phyloP scores from a whole-genome alignment of 2,113 vertebrate species.

The Bujurquina vittata region DNA sequence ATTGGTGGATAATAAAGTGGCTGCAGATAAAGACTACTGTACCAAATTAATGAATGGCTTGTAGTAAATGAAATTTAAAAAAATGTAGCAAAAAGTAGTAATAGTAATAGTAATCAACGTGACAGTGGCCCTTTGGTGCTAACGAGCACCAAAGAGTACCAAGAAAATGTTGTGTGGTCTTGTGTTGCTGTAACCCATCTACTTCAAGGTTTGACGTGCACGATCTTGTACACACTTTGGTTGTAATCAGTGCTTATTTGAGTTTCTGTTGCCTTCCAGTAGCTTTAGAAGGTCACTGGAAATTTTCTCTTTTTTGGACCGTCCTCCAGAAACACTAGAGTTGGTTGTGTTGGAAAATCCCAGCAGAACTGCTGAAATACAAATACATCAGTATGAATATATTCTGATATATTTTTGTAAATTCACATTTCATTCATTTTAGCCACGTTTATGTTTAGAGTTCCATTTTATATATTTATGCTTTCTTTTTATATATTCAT shows the following conservation, averaged over 20 bases:
- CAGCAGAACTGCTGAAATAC: too few species aligned
- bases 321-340: not conserved
- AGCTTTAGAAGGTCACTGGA: not conserved
- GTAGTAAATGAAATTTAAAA: not conserved
- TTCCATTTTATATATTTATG: not conserved
- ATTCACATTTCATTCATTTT: not conserved
- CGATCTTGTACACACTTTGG: too few species aligned
- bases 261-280: too few species aligned
- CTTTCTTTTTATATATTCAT: not conserved
- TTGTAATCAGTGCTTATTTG: too few species aligned
- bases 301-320: not conserved
- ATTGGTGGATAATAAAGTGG: not conserved
- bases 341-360: too few species aligned
- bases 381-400: too few species aligned
- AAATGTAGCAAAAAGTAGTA: not conserved
- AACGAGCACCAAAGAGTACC: not conserved
- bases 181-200: fast-evolving
- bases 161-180: not conserved
- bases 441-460: not conserved
- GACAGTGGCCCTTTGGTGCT: not conserved
- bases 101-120: not conserved
- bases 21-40: not conserved
- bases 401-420: too few species aligned
- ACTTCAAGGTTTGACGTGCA: not conserved
- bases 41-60: not conserved